Conservation (phyloP, 92 coral and sea anemone species). For the Epizoanthus rinbou region DNA sequence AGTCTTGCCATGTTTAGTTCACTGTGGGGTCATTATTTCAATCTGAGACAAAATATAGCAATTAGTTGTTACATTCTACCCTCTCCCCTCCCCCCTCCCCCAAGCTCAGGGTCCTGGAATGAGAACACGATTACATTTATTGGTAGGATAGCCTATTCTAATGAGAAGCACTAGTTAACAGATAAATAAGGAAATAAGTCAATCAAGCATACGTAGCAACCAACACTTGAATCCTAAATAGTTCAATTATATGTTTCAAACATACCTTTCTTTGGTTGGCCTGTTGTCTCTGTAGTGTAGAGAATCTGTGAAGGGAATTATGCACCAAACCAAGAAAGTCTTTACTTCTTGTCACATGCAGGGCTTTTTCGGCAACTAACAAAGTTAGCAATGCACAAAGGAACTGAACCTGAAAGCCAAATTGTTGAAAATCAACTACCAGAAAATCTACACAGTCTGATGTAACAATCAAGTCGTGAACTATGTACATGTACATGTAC, state of each 20-base stretch:
- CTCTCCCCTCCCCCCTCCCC: too few species aligned
- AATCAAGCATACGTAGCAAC: background rate
- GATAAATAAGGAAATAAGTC: too few species aligned
- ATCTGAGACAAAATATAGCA: too few species aligned
- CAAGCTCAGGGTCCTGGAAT: too few species aligned
- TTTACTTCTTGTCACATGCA: slow-evolving; percentile 13
- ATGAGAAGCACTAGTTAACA: too few species aligned
- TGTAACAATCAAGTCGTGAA: background rate
- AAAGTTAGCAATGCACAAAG: slow-evolving; percentile 57
- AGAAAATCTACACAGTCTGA: background rate
- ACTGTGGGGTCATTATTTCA: too few species aligned
- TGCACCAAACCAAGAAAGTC: slow-evolving; percentile 55
- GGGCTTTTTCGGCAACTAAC: slow-evolving; percentile 22
- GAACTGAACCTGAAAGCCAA: slow-evolving; percentile 54
- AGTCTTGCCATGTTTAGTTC: too few species aligned
- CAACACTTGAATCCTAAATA: background rate
- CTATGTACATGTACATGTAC: too few species aligned
- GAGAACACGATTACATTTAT: too few species aligned
- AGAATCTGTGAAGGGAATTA: slow-evolving; percentile 46
- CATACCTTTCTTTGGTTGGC: slow-evolving; percentile 80
- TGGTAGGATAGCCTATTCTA: too few species aligned
- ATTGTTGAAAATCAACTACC: background rate
- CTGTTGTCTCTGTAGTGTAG: slow-evolving; percentile 64
- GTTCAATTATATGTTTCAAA: background rate
- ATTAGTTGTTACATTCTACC: too few species aligned